Base-by-base conservation (phyloP, 1,140 invertebrate species). In the Sarcophaga bullata region DNA sequence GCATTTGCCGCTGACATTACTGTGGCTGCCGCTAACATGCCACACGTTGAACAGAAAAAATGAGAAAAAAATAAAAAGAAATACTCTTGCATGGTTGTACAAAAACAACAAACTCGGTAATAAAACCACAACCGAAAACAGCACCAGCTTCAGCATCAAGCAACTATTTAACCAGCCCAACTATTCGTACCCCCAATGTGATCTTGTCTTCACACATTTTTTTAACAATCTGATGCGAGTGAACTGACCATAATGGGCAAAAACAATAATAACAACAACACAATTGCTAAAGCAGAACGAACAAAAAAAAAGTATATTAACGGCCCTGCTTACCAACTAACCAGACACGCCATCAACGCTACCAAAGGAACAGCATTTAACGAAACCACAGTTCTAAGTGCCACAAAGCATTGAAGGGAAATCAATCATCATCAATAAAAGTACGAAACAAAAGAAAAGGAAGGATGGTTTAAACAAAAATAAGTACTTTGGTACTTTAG, bases 171-270 rank as follows among this genome's bases (percentile, higher is more conserved):
- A 50, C 75, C 75, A 76, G 48, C 73, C 75, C 73, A 49, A 76
- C 25, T 37, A 37, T 37, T 37, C 25, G 25, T 37, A 37, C 25
- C 73, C 75, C 73, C 75, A 78, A 78, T 78, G 75, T 78, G 75
- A 78, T 78, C 75, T 49, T 78, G 75, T 78, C 75, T 78, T 78
- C 75, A 50, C 75, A 78, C 75, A 78, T 78, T 68, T 68, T 68
- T 78, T n/a, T n/a, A n/a, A 50, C 75, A 78, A 78, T 52, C n/a
- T 49, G 75, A 25, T 78, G 75, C 50, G 48, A 50, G 75, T 50
- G 48, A 50, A 50, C 19, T 78, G 75, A 52, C 75, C 49, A 50
- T 11, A 78, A 49, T 78, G 75, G 47, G 25, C n/a, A 50, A 78
- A 78, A 76, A 76, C 73, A 73, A 19, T 5, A 25, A 73, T 10